These are phyloP conservation scores for Pterocles orientalis DNA, from an alignment of 2,113 vertebrate species.

Conservation along the genomic window DNA sequence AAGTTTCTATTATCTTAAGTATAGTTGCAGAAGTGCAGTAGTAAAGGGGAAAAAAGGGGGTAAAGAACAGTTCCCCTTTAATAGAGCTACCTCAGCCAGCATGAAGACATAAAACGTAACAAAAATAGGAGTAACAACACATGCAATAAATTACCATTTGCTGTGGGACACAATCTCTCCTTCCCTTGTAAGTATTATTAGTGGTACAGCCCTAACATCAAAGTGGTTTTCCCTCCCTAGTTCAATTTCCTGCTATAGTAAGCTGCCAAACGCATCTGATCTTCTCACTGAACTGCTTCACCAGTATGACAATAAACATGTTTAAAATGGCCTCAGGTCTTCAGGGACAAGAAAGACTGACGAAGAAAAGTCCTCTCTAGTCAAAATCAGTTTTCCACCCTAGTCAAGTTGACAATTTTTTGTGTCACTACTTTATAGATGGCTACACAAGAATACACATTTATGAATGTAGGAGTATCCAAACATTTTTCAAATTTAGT, in stretches of 20 bases:
- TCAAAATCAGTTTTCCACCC: not conserved
- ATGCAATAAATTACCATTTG: not conserved
- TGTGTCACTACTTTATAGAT: not conserved
- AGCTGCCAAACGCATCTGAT: not conserved
- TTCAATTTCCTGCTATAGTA: constrained; percentile 47
- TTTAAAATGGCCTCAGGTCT: not conserved
- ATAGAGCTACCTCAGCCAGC: not conserved
- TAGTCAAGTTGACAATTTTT: not conserved
- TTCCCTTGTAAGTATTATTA: not conserved
- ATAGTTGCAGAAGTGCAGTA: not conserved
- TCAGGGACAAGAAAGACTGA: not conserved
- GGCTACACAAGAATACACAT: not conserved
- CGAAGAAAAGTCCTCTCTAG: not conserved
- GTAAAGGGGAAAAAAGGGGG: accelerated
- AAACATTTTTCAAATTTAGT: not conserved
- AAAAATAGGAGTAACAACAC: not conserved
- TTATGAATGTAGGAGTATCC: not conserved
- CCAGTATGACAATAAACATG: not conserved
- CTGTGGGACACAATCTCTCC: not conserved
- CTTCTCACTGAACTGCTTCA: not conserved
- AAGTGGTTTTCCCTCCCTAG: constrained; percentile 13
- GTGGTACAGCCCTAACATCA: constrained; percentile 28
- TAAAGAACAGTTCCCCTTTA: not conserved
- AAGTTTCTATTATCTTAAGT: not conserved
- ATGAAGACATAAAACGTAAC: not conserved